These are phyloP conservation scores for Nasonovia ribisnigri DNA, from an alignment of 2,888 invertebrate species.

Conservation along the genomic window DNA sequence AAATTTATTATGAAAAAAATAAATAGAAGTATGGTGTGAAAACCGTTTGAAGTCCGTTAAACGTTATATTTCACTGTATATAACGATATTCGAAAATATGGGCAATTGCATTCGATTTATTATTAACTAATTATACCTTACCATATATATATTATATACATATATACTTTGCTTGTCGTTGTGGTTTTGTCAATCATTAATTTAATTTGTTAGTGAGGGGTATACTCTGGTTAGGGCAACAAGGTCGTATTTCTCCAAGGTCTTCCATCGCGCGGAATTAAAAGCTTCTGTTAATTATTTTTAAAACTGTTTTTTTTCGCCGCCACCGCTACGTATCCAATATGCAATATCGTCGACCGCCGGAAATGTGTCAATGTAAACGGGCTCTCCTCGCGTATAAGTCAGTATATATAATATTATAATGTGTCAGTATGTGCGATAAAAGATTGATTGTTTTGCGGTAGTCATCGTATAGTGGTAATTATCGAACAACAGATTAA, in stretches of 20 bases:
- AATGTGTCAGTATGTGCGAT: not conserved
- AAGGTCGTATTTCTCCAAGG: slow-evolving; percentile 14
- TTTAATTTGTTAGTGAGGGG: not conserved
- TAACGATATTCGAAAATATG: not conserved
- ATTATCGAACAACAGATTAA: slow-evolving; percentile 49
- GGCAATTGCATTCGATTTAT: not conserved
- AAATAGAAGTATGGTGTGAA: not conserved
- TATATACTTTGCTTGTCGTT: not conserved
- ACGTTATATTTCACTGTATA: not conserved
- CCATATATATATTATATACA: too few relatives aligned
- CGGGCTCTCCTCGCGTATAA: not conserved
- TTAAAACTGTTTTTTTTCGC: not conserved
- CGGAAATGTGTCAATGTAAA: slow-evolving; percentile 57
- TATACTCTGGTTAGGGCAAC: slow-evolving; percentile 31
- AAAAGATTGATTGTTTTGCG: slow-evolving; percentile 59
- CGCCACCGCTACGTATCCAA: not conserved
- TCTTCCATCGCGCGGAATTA: not conserved
- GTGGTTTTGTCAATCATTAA: slow-evolving; percentile 22
- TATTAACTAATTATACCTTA: not conserved
- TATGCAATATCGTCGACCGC: not conserved
- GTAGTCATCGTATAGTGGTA: not conserved
- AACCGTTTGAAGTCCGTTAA: not conserved
- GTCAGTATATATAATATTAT: not conserved
- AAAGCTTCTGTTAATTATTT: slow-evolving; percentile 14
- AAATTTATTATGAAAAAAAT: not conserved